Evolutionary conservation across 2,888 invertebrate species (phyloP), one percentile per base, ranked within the genome.

Genomic region (Archaeoteleia sp.): DNA sequence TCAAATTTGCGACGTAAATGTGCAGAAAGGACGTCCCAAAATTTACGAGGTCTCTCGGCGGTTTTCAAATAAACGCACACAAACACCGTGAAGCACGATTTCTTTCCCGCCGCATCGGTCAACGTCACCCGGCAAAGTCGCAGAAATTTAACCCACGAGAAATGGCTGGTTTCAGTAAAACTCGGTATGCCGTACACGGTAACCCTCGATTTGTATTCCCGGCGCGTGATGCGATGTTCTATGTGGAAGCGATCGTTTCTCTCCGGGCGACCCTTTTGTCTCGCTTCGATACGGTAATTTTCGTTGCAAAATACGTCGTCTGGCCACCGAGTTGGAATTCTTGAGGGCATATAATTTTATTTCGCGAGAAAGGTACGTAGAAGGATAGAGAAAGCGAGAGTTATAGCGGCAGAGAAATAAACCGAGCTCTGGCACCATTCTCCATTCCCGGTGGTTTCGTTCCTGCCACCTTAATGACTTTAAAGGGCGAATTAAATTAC

Each of bases 141-240:
- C 78, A 79, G 80, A 80, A 82, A 82, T 81, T 82, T 79, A 81
- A 82, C 74, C 81, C 77, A 76, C 70, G 78, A 79, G 78, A 78
- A 80, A 78, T 77, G 79, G 66, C 25, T 53, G 48, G 46, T 51
- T 61, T 46, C 42, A 58, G 49, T 46, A 46, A 67, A 67, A 58
- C 43, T 69, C 45, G 67, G 71, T 70, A 72, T 72, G 73, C 72
- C 49, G 71, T 70, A 60, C 73, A 74, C 71, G 70, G 73, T 57
- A 76, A 79, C 68, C 72, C 75, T 75, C 82, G 76, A 82, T 82
- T 82, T 81, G 79, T 82, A 80, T 81, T 77, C 81, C 63, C 61
- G 65, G 67, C 75, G 74, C 71, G 73, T 72, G 71, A 74, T 70
- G 76, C 71, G 75, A 74, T 74, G 76, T 75, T 72, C 72, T 73